A percentile compares a stretch with the other conserved stretches of the same genome.
Evolutionary conservation across 2,888 invertebrate species (phyloP).

Genomic region (Nephrotoma appendiculata): DNA sequence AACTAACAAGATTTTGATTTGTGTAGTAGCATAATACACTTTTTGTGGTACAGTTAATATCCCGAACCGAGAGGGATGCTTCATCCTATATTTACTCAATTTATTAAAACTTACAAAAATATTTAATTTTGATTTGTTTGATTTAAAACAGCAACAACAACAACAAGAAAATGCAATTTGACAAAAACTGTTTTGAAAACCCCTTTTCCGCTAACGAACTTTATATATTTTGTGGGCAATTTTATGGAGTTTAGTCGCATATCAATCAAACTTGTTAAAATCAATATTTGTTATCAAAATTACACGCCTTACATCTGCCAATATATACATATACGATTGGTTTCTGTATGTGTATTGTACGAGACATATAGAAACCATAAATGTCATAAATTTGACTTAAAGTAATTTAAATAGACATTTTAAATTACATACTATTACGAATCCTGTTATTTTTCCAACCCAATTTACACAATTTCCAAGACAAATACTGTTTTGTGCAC

Average conservation of each 20-base stretch:
- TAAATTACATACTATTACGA: background rate
- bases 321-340: background rate
- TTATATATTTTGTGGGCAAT: background rate
- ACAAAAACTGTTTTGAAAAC: background rate
- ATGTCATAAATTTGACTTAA: background rate
- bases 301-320: background rate
- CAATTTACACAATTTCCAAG: background rate
- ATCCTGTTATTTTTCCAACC: background rate
- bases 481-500: background rate
- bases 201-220: background rate
- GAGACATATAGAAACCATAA: background rate
- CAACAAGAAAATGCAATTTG: background rate
- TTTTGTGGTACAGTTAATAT: background rate
- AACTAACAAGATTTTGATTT: background rate
- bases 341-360: background rate
- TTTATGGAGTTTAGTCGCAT: background rate
- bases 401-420: background rate
- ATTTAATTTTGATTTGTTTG: background rate
- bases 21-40: background rate
- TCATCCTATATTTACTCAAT: background rate
- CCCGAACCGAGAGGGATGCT: background rate
- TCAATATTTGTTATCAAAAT: background rate
- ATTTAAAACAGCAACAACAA: background rate
- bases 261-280: background rate
- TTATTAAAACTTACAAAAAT: background rate